Base-by-base conservation (phyloP, 1,140 invertebrate genomes). In the Laupala kohalensis region DNA sequence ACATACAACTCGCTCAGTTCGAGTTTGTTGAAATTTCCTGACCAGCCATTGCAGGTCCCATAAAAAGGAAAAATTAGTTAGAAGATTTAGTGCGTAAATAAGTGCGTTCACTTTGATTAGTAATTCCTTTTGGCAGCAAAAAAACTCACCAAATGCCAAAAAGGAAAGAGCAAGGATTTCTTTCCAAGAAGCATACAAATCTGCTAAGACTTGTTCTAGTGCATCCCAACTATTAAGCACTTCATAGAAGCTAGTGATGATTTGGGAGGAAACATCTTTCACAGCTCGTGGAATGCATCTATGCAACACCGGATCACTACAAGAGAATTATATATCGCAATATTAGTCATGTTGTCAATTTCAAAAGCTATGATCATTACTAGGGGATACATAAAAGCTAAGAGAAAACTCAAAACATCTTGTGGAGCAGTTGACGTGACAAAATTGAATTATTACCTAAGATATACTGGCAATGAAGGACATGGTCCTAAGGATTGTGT, bases 171-270 rank as follows among this genome's bases (percentile, higher is more conserved):
- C 88, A 29, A 94, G 82, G 79, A 93, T 91, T 79, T 94, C 90
- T 77, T 88, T 87, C 92, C 92, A 95, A 28, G 91, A 92, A 75
- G 88, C 88, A 76, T 93, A 95, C 0, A 97, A 81, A 82, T 97
- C 94, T 67, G 90, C 88, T 4, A 96, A 82, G 78, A 95, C 87
- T 82, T 95, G 91, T 79, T 95, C 90, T 72, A 94, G 87, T 37
- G 90, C 86, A 80, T 95, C 92, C 92, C 92, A 94, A 76, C 88
- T 90, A 79, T 95, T 95, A 9, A 96, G 82, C 73, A 92, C 83
- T 9, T 87, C 87, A 83, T 94, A 94, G 71, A 95, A 85, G 78
- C 91, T 88, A 23, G 81, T 84, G 29, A 72, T 62, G 28, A 72
- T 27, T 70, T 84, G 82, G 71, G 84, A 79, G 5, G 85, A 82